These are phyloP conservation scores for Rhadina sibilatrix DNA, from an alignment of 2,113 vertebrate genomes.

Conservation along the genomic window DNA sequence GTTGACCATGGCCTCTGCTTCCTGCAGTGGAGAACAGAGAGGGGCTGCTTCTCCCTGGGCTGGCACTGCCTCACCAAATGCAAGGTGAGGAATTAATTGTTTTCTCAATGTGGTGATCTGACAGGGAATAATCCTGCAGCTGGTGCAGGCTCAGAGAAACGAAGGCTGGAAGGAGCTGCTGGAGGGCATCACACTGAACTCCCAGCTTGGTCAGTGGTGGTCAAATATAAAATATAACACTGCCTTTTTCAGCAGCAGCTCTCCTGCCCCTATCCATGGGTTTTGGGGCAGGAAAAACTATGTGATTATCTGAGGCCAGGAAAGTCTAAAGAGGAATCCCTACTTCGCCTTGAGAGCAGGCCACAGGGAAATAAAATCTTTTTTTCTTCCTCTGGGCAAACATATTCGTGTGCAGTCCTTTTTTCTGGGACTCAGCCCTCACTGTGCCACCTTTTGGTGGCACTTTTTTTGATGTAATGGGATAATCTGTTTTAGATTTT, in stretches of 20 bases:
- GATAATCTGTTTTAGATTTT: not conserved
- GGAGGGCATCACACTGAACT: not conserved
- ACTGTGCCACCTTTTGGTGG: too few relatives aligned
- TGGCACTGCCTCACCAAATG: not conserved
- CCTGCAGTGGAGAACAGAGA: not conserved
- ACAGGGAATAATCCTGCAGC: not conserved
- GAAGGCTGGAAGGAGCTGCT: not conserved
- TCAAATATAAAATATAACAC: accelerated
- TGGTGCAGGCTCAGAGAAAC: not conserved
- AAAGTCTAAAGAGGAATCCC: not conserved
- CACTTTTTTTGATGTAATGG: too few relatives aligned
- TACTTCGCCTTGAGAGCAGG: not conserved
- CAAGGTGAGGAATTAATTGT: not conserved
- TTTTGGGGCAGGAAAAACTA: not conserved
- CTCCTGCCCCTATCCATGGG: accelerated
- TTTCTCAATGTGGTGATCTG: not conserved
- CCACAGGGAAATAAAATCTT: not conserved
- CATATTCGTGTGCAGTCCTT: not conserved
- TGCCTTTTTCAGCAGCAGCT: not conserved
- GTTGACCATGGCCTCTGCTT: not conserved
- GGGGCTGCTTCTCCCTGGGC: accelerated
- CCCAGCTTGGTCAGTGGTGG: not conserved
- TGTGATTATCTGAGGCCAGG: not conserved
- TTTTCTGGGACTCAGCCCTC: not conserved
- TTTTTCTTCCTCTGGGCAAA: not conserved